phyloP scores from a whole-genome alignment of 2,113 vertebrate species.

The Eclectus roratus region DNA sequence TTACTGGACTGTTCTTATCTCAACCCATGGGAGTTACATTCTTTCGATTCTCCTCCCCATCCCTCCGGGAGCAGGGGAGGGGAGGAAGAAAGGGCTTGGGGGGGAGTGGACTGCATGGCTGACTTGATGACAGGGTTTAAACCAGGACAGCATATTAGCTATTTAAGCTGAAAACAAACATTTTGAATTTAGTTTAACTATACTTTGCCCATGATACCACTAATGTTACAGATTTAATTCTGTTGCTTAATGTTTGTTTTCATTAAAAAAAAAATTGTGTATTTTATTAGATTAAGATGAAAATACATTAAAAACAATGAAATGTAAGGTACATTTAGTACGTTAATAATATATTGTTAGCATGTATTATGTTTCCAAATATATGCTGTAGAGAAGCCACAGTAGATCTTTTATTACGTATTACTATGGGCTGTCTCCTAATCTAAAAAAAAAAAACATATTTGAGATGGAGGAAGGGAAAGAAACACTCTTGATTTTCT shows the following conservation, averaged over 20 bases:
- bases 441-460: neutral
- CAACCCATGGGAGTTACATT: no score
- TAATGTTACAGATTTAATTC: neutral
- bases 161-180: neutral
- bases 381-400: neutral
- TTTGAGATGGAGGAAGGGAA: neutral
- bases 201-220: neutral
- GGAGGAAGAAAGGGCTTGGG: no score
- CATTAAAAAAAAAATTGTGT: neutral
- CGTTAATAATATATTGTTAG: neutral
- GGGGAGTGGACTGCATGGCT: no score
- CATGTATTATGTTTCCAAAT: neutral
- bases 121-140: no score
- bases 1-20: no score
- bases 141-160: neutral
- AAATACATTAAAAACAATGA: neutral
- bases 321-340: neutral
- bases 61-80: no score
- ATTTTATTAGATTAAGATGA: neutral
- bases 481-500: neutral
- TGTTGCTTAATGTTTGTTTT: neutral
- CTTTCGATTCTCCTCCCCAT: no score
- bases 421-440: neutral
- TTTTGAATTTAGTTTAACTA: neutral
- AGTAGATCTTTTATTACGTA: neutral